Evolutionary conservation across 2,797 vertebrate genomes (phyloP).

Genomic region (Chelmon rostratus): DNA sequence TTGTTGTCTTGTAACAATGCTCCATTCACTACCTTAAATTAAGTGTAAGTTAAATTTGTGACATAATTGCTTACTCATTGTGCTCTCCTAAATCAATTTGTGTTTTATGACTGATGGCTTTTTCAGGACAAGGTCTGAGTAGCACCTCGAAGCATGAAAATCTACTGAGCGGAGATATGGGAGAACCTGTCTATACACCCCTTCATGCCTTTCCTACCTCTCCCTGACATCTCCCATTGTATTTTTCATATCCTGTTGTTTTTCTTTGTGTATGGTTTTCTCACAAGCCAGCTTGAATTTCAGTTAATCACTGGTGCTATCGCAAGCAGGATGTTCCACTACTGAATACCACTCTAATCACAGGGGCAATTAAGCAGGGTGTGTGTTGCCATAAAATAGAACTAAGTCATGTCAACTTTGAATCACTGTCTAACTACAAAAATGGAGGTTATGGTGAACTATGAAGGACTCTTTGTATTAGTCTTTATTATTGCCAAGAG

Average conservation of each 20-base stretch:
- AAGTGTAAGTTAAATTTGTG: constrained; percentile 27
- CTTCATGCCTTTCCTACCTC: constrained; percentile 46
- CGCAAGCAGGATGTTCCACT: not conserved
- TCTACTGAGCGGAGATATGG: constrained; percentile 57
- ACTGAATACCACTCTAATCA: not conserved
- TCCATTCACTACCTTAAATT: constrained; percentile 18
- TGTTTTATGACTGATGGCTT: constrained; percentile 19
- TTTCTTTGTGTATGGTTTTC: constrained; percentile 12
- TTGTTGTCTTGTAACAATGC: constrained; percentile 4
- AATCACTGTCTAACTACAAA: constrained; percentile 2
- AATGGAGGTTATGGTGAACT: not conserved
- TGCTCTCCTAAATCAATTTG: not conserved
- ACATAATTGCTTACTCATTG: not conserved
- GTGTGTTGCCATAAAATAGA: constrained; percentile 7
- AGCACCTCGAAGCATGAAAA: constrained; percentile 45
- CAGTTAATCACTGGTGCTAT: not conserved
- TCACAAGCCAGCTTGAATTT: constrained; percentile 29
- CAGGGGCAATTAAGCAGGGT: constrained; percentile 15
- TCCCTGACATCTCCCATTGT: constrained; percentile 29
- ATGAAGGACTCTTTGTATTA: not conserved
- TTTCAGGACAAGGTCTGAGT: constrained; percentile 32
- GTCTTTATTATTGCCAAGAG: not conserved
- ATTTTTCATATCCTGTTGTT: constrained; percentile 24
- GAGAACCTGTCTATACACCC: constrained; percentile 74
- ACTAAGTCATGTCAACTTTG: constrained; percentile 1